Evolutionary conservation across 2,797 vertebrate species (phyloP), one percentile per base, ranked within the genome.

Genomic region (Schizothorax lantsangensis): DNA sequence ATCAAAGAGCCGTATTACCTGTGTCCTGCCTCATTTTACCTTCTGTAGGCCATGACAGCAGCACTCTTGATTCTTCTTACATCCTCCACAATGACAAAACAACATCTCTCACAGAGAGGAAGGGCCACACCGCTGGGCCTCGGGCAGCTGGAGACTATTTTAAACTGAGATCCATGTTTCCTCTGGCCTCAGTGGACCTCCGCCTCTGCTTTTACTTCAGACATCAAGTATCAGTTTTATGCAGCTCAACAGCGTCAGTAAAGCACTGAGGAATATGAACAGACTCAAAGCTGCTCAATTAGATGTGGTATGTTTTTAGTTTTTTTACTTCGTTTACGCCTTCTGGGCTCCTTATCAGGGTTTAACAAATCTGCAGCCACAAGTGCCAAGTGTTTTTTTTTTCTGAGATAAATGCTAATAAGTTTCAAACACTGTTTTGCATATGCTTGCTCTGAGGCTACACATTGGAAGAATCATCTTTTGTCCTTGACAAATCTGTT

Each of bases 161-260:
- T 79, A 88, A 78, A 81, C 10, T 19, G 33, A 83, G 79, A 82
- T 88, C 79, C 87, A 79, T 84, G 59, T 88, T 85, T 87, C 33
- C 52, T 69, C 36, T 83, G 73, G 40, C 64, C 64, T 88, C 79
- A 21, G 26, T 72, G 84, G 87, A 62, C 79, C 64, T 69, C 79
- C 52, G 68, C 85, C 71, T 81, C 85, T 81, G 57, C 69, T 86
- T 86, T 86, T 68, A 38, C 69, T 64, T 81, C 79, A 74, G 69
- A 86, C 85, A 30, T 81, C 57, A 36, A 64, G 84, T 26, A 86
- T 62, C 14, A 40, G 71, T 47, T 86, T 79, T 80, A 38, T 49
- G 68, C 77, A 47, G 36, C 74, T 68, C 21, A 84, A 66, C 59
- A 19, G 49, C 66, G 7, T 73, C 54, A 81, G 57, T 84, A 74